Conservation (phyloP, 2,113 vertebrate genomes). For the Poicephalus gulielmi region DNA sequence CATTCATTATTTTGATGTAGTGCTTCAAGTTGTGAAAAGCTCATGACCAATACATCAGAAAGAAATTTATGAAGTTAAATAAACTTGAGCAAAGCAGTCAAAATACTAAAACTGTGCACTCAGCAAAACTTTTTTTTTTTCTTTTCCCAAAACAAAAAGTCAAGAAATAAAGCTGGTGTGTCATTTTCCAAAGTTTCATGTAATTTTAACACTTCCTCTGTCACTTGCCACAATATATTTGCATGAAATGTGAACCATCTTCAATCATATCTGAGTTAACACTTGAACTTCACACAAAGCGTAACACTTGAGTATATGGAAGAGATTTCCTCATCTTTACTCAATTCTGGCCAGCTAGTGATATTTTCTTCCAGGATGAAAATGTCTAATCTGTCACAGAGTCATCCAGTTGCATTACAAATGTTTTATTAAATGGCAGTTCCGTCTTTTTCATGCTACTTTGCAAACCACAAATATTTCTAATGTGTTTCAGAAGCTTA, state of each 20-base stretch:
- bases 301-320: background rate
- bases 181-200: background rate
- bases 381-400: conserved; percentile 44
- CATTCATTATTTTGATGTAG: background rate
- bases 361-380: conserved; percentile 12
- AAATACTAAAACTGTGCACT: background rate
- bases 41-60: background rate
- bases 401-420: conserved; percentile 45
- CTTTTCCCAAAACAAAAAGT: background rate
- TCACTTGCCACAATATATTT: background rate
- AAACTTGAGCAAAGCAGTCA: background rate
- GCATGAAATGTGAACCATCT: background rate
- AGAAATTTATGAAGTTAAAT: background rate
- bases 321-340: conserved; percentile 49
- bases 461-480: conserved; percentile 61
- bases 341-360: conserved; percentile 31
- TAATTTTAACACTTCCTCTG: background rate
- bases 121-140: background rate
- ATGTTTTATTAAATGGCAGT: conserved; percentile 60
- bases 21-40: background rate
- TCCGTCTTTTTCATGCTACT: conserved; percentile 50
- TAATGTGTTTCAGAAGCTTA: conserved; percentile 50
- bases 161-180: background rate
- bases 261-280: conserved; percentile 5
- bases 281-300: background rate